A percentile compares a stretch with the other conserved stretches of the same genome.
These are phyloP conservation scores for Leistus spinibarbis DNA, from an alignment of 2,888 invertebrate genomes.

Conservation along the genomic window DNA sequence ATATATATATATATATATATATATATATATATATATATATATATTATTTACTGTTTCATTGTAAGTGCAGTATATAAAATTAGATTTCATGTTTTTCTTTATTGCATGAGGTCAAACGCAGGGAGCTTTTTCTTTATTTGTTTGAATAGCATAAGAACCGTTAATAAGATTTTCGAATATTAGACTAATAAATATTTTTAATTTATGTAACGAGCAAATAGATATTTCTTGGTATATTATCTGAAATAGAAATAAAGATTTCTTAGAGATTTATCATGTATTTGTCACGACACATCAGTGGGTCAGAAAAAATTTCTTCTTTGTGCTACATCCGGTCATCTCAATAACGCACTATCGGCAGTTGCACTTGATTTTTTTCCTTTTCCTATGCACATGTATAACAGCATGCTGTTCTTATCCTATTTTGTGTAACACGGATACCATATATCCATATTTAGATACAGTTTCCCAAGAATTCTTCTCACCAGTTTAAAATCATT, in stretches of 20 bases:
- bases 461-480: background rate
- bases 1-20: too few relatives aligned
- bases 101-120: too few relatives aligned
- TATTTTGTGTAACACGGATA: background rate
- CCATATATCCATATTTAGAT: background rate
- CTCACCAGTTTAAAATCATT: background rate
- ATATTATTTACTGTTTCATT: too few relatives aligned
- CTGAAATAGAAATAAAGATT: background rate
- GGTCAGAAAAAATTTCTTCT: slow-evolving; percentile 32
- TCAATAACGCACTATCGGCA: slow-evolving; percentile 25
- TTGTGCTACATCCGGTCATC: slow-evolving; percentile 31
- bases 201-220: slow-evolving; percentile 2
- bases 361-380: background rate
- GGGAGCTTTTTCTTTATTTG: too few relatives aligned
- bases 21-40: too few relatives aligned
- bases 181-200: background rate
- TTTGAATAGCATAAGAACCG: background rate
- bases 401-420: background rate
- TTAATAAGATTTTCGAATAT: background rate
- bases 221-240: background rate
- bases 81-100: too few relatives aligned
- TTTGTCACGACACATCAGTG: slow-evolving; percentile 9
- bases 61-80: too few relatives aligned
- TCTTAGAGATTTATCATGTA: background rate
- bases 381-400: background rate